phyloP scores from a whole-genome alignment of 2,888 invertebrate species.

The Conomelus anceps region DNA sequence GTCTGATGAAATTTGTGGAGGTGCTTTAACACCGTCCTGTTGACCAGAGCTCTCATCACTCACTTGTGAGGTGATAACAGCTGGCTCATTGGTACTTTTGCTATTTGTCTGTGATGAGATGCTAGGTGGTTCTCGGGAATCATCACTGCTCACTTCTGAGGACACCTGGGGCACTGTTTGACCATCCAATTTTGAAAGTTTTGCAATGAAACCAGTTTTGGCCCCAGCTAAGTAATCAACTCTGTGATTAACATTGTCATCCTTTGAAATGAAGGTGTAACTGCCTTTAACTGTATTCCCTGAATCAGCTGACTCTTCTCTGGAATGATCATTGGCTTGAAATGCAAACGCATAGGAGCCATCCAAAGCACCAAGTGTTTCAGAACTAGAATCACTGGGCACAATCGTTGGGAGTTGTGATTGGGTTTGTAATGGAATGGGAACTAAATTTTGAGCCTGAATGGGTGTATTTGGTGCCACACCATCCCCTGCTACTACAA shows the following conservation, averaged over 20 bases:
- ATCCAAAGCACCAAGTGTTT: constrained; percentile 41
- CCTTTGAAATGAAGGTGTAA: constrained; percentile 32
- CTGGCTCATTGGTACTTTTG: neutral
- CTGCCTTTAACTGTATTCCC: constrained; percentile 54
- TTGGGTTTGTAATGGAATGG: neutral
- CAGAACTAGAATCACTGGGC: neutral
- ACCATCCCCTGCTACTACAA: constrained; percentile 32
- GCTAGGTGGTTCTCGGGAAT: neutral
- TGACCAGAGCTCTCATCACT: neutral
- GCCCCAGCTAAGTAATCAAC: constrained; percentile 36
- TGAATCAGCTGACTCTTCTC: constrained; percentile 57
- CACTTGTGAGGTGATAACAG: neutral
- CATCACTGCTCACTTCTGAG: neutral
- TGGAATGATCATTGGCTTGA: constrained; percentile 58
- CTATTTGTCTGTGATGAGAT: neutral
- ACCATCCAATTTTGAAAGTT: constrained; percentile 32
- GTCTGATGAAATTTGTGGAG: neutral
- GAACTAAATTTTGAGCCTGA: neutral
- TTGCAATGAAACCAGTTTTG: constrained; percentile 37
- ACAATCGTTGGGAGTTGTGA: neutral
- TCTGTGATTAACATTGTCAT: constrained; percentile 25
- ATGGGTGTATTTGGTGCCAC: neutral
- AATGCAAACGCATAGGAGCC: constrained; percentile 63
- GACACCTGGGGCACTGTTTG: neutral
- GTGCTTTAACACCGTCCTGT: neutral